A percentile compares a stretch with the other conserved stretches of the same genome.
Conservation (phyloP, 2,797 vertebrate species). For the Sebastes variabilis region DNA sequence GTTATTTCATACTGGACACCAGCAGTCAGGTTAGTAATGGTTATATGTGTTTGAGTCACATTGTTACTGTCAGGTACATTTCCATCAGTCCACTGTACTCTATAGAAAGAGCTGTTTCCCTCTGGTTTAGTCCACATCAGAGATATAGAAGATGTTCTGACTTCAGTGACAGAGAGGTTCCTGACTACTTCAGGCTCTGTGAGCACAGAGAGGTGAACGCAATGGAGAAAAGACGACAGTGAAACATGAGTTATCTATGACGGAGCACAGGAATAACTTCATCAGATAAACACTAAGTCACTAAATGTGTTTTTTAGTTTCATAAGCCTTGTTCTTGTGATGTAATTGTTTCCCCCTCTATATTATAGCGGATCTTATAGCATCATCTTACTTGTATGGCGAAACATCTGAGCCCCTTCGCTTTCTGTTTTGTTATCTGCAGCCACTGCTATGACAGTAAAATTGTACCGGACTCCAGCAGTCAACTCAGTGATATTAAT, state of each 20-base stretch:
- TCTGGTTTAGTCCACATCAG: constrained; percentile 38
- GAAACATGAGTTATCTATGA: too few species aligned
- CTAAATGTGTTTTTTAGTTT: background rate
- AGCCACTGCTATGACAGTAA: constrained; percentile 24
- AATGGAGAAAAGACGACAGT: background rate
- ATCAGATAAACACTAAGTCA: too few species aligned
- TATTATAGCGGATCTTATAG: too few species aligned
- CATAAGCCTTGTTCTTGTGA: background rate
- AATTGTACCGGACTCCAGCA: background rate
- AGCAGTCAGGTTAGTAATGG: constrained; percentile 19
- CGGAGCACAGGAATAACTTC: too few species aligned
- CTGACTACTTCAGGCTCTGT: constrained; percentile 35
- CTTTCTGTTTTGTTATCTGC: background rate
- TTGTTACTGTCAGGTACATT: rapidly evolving
- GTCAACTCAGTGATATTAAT: constrained; percentile 7
- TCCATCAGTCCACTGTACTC: too few species aligned
- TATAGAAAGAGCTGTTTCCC: background rate
- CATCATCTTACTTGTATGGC: background rate
- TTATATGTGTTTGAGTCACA: background rate
- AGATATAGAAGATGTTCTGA: constrained; percentile 25
- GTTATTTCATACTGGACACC: background rate
- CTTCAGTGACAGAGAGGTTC: background rate
- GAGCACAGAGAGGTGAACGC: background rate
- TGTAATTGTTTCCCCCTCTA: background rate
- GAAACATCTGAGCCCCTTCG: background rate